A percentile compares a stretch with the other conserved stretches of the same genome.
Conservation (phyloP, 2,888 invertebrate genomes). For the Lasioglossum malachurum region DNA sequence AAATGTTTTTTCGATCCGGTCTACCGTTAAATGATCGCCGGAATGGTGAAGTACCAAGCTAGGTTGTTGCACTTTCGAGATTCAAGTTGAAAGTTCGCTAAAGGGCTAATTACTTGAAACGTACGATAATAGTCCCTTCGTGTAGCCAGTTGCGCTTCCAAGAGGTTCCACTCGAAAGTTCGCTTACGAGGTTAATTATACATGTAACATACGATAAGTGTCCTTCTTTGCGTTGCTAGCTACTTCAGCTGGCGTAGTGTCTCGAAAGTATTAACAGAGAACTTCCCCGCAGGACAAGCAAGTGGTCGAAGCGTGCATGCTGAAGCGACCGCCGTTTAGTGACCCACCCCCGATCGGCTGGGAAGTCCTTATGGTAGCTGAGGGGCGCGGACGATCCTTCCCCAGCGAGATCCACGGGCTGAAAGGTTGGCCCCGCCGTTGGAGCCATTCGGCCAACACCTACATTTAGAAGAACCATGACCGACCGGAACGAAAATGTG, state of each 20-base stretch:
- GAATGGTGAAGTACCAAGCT: neutral
- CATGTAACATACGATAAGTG: too few species aligned
- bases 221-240: too few species aligned
- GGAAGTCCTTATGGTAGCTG: conserved; percentile 82
- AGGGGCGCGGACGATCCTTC: conserved; percentile 70
- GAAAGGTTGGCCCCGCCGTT: conserved; percentile 83
- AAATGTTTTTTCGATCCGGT: too few species aligned
- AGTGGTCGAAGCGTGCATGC: conserved; percentile 79
- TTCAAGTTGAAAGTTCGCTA: neutral
- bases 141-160: too few species aligned
- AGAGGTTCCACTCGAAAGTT: neutral
- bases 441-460: conserved; percentile 78
- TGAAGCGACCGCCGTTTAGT: conserved; percentile 72
- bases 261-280: neutral
- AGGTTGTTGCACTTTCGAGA: neutral
- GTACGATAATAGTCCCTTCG: too few species aligned
- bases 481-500: conserved; percentile 75
- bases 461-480: conserved; percentile 81
- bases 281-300: conserved; percentile 67
- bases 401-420: conserved; percentile 80
- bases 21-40: neutral
- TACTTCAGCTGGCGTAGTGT: neutral
- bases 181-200: too few species aligned
- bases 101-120: neutral
- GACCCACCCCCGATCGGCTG: conserved; percentile 70